phyloP scores from a whole-genome alignment of 1,140 invertebrate species.

The Orius insidiosus region DNA sequence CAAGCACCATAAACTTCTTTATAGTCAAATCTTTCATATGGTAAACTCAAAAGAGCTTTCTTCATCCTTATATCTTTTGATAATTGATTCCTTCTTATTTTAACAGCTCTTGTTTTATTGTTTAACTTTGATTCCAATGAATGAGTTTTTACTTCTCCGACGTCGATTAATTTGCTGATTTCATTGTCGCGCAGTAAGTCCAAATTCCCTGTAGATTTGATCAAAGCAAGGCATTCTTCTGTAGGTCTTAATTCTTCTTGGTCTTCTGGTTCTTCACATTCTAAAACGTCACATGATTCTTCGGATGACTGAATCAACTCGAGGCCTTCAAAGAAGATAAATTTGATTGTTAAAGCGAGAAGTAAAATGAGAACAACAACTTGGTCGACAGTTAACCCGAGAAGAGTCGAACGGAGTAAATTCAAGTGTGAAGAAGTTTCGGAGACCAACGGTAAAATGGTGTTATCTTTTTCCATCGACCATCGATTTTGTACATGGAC shows the following conservation, averaged over 20 bases:
- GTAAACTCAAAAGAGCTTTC: conserved; percentile 48
- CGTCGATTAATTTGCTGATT: conserved; percentile 60
- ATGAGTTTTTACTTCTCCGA: conserved; percentile 55
- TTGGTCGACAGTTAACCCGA: conserved; percentile 60
- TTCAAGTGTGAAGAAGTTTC: conserved; percentile 1
- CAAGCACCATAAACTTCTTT: conserved; percentile 79
- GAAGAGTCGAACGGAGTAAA: not conserved
- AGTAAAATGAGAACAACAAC: conserved; percentile 75
- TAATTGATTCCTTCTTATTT: conserved; percentile 52
- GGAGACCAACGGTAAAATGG: conserved; percentile 1
- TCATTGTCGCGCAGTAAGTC: conserved; percentile 47
- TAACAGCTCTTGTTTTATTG: conserved; percentile 68
- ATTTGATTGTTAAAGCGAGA: conserved; percentile 66
- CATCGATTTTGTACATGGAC: conserved; percentile 53
- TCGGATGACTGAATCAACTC: conserved; percentile 25
- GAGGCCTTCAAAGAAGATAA: conserved; percentile 62
- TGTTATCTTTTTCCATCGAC: conserved; percentile 4
- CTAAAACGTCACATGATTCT: conserved; percentile 37
- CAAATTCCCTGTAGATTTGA: conserved; percentile 36
- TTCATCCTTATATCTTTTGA: conserved; percentile 26
- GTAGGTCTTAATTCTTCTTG: conserved; percentile 31
- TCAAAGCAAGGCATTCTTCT: conserved; percentile 58
- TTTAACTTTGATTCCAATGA: conserved; percentile 70
- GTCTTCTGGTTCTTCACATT: conserved; percentile 17
- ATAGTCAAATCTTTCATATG: conserved; percentile 80